These are phyloP conservation scores for Lasiommata megera DNA, from an alignment of 2,888 invertebrate species.

Conservation along the genomic window DNA sequence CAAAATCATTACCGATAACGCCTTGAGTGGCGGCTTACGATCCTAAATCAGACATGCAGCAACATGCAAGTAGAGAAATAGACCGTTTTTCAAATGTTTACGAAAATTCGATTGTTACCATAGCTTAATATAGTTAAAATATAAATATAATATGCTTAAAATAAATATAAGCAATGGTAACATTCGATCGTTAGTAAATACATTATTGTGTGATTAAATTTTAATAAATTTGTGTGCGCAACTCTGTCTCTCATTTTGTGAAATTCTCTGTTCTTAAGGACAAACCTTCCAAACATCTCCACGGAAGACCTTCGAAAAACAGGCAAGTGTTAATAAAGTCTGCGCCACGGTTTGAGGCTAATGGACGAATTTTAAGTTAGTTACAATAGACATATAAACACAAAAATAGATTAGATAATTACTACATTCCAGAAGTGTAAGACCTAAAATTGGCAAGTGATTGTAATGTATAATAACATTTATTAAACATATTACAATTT, in stretches of 20 bases:
- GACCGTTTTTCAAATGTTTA: slow-evolving; percentile 53
- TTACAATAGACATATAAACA: slow-evolving; percentile 33
- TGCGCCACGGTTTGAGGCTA: slow-evolving; percentile 69
- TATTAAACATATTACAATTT: slow-evolving; percentile 21
- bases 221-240: slow-evolving; percentile 59
- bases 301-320: slow-evolving; percentile 83
- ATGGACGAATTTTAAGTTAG: slow-evolving; percentile 44
- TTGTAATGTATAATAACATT: slow-evolving; percentile 25
- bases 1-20: slow-evolving; percentile 74
- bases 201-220: slow-evolving; percentile 50
- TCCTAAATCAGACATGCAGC: slow-evolving; percentile 79
- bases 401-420: slow-evolving; percentile 23
- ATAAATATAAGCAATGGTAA: slow-evolving; percentile 55
- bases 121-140: slow-evolving; percentile 38
- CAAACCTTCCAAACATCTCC: slow-evolving; percentile 86
- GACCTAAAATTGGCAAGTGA: slow-evolving; percentile 36
- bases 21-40: slow-evolving; percentile 75
- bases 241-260: slow-evolving; percentile 66
- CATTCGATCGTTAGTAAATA: slow-evolving; percentile 49
- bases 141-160: slow-evolving; percentile 8
- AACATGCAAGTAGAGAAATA: slow-evolving; percentile 78
- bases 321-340: slow-evolving; percentile 71
- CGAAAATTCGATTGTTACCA: slow-evolving; percentile 59
- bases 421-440: slow-evolving; percentile 34
- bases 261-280: slow-evolving; percentile 68